Percentiles rank a stretch among this genome's conserved stretches.
Conservation (phyloP, 2,888 invertebrate genomes). For the Anorthoa munda region DNA sequence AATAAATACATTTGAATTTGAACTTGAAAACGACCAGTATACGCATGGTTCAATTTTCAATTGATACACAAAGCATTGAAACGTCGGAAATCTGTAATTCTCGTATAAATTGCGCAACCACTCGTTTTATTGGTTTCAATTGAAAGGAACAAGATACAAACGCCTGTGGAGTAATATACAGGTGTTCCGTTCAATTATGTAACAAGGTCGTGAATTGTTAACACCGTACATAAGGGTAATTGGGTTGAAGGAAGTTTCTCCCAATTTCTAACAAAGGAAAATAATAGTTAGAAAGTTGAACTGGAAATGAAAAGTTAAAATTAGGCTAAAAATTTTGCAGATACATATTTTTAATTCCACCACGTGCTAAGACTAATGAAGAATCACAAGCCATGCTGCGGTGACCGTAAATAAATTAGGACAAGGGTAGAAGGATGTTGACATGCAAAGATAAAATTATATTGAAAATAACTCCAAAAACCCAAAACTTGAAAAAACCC, state of each 20-base stretch:
- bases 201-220: neutral
- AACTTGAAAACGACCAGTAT: neutral
- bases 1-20: too few species aligned
- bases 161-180: too few species aligned
- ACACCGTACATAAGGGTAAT: neutral
- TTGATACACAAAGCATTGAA: neutral
- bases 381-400: too few species aligned
- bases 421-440: too few species aligned
- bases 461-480: too few species aligned
- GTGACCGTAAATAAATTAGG: too few species aligned
- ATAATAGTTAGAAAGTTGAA: neutral
- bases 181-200: neutral
- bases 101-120: neutral
- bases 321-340: too few species aligned
- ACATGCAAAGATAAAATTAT: too few species aligned
- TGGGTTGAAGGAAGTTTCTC: neutral
- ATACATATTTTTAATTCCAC: too few species aligned
- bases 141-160: neutral
- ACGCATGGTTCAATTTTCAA: neutral
- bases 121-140: neutral
- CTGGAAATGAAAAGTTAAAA: neutral
- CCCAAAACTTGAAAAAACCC: too few species aligned
- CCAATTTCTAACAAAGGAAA: neutral
- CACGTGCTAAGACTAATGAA: too few species aligned
- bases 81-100: neutral